These are phyloP conservation scores for Drosophila mettleri DNA, from an alignment of 2,888 invertebrate species.

Conservation along the genomic window DNA sequence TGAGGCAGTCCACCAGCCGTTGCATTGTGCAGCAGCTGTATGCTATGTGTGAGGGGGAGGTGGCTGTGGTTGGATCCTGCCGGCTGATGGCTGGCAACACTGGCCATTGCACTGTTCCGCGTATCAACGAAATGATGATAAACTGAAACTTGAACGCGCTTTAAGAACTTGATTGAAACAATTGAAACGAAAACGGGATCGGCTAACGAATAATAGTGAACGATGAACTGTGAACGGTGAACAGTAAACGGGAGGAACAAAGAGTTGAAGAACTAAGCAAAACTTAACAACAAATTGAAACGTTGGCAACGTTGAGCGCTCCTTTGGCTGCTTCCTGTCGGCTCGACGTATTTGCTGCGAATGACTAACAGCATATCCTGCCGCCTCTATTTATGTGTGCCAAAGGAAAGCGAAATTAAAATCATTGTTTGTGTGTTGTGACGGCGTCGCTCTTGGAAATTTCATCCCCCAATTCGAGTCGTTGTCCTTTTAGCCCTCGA, in stretches of 20 bases:
- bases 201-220: slow-evolving; percentile 13
- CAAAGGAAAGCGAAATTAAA: slow-evolving; percentile 82
- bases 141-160: slow-evolving; percentile 67
- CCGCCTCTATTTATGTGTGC: slow-evolving; percentile 84
- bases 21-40: slow-evolving; percentile 75
- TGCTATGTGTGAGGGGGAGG: slow-evolving; percentile 67
- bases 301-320: slow-evolving; percentile 64
- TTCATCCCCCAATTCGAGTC: slow-evolving; percentile 81
- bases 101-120: slow-evolving; percentile 55
- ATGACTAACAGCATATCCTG: slow-evolving; percentile 84
- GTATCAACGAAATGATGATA: slow-evolving; percentile 61
- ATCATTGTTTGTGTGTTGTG: slow-evolving; percentile 74
- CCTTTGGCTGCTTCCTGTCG: slow-evolving; percentile 76
- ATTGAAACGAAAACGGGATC: slow-evolving; percentile 50
- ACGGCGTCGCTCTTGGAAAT: slow-evolving; percentile 65
- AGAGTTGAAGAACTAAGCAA: slow-evolving; percentile 66
- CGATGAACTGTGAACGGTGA: slow-evolving; percentile 17
- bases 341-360: slow-evolving; percentile 84
- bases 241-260: slow-evolving; percentile 44
- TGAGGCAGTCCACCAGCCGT: slow-evolving; percentile 76
- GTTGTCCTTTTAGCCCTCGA: slow-evolving; percentile 83
- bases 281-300: slow-evolving; percentile 78
- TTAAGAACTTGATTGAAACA: slow-evolving; percentile 46
- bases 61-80: slow-evolving; percentile 39
- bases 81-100: slow-evolving; percentile 55